Evolutionary conservation across 2,113 vertebrate species (phyloP).

Genomic region (Catharus minimus): DNA sequence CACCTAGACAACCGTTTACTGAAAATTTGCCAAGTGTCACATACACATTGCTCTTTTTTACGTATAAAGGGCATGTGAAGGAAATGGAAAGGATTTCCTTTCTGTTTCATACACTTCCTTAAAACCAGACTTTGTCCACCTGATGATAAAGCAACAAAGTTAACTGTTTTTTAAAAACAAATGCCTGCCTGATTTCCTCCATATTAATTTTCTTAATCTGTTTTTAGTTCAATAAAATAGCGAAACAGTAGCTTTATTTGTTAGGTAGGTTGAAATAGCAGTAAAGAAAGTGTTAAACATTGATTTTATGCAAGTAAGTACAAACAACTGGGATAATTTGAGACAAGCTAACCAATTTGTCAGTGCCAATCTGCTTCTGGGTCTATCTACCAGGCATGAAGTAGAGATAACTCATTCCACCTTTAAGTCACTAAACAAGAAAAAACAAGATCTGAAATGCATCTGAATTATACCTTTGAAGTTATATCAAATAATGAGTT

Average conservation of each 20-base stretch:
- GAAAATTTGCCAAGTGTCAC: background rate
- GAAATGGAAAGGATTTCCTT: constrained; percentile 60
- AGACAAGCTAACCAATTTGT: background rate
- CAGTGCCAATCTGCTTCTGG: background rate
- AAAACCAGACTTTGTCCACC: constrained; percentile 39
- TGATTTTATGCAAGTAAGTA: background rate
- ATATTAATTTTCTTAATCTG: background rate
- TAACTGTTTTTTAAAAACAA: constrained; percentile 18
- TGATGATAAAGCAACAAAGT: constrained; percentile 11
- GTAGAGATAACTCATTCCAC: background rate
- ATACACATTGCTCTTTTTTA: background rate
- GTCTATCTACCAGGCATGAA: background rate
- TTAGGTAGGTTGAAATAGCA: background rate
- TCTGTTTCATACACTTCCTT: constrained; percentile 44
- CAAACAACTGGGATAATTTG: background rate
- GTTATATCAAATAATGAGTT: background rate
- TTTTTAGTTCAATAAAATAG: background rate
- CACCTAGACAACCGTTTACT: background rate
- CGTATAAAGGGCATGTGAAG: constrained; percentile 5
- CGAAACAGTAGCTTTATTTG: background rate
- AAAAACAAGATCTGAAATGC: background rate
- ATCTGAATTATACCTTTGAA: background rate
- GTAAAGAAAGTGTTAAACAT: background rate
- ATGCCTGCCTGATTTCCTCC: background rate
- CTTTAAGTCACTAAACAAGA: background rate